Conservation (phyloP, 2,797 vertebrate genomes). For the Malacoraja senta region DNA sequence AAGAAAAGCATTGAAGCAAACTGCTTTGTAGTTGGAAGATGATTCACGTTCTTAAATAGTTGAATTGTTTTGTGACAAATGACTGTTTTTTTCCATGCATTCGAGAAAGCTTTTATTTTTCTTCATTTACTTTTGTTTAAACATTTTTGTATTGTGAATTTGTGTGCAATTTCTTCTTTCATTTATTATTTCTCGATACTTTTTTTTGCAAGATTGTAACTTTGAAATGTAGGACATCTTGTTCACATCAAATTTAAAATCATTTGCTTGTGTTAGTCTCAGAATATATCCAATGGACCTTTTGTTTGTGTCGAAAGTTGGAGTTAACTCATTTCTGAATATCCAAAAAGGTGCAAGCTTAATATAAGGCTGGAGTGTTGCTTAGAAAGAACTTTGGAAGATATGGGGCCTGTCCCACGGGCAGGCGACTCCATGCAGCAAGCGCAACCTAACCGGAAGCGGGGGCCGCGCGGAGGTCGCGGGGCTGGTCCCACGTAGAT, state of each 20-base stretch:
- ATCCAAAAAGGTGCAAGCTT: not conserved
- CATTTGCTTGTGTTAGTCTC: not conserved
- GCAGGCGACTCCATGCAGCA: no score
- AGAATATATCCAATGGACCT: not conserved
- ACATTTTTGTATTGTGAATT: not conserved
- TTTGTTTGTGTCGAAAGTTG: not conserved
- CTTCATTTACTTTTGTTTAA: not conserved
- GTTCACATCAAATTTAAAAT: not conserved
- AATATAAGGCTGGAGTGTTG: not conserved
- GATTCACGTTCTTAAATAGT: not conserved
- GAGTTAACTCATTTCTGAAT: not conserved
- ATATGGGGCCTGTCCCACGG: no score
- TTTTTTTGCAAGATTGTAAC: not conserved
- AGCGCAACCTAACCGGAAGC: no score
- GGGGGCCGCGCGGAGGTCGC: no score
- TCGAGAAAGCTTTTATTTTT: not conserved
- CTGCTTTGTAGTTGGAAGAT: not conserved
- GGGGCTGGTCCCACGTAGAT: no score
- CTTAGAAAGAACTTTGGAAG: not conserved
- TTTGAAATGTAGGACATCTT: not conserved
- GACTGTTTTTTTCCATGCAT: not conserved
- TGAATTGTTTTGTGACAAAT: not conserved
- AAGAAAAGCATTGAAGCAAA: not conserved
- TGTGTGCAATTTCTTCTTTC: not conserved
- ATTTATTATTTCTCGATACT: not conserved